A percentile compares a stretch with the other conserved stretches of the same genome.
phyloP scores from a whole-genome alignment of 2,888 invertebrate genomes.

The Noctua janthina region DNA sequence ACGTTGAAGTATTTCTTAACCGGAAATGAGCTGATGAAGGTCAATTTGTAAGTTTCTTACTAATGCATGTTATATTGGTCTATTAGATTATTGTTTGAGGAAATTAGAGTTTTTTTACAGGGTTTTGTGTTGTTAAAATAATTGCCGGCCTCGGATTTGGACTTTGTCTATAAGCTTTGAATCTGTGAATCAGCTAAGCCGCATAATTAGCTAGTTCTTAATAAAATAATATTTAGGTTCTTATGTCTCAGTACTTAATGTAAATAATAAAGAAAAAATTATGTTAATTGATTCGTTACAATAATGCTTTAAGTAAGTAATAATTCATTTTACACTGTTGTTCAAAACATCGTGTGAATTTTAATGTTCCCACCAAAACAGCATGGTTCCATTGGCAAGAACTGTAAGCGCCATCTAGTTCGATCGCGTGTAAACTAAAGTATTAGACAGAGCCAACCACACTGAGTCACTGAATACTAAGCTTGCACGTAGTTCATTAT shows the following conservation, averaged over 20 bases:
- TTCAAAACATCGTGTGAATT: not conserved
- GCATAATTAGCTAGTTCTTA: not conserved
- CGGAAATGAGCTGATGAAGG: constrained; percentile 52
- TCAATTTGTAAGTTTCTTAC: constrained; percentile 25
- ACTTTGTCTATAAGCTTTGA: not conserved
- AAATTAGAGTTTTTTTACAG: constrained; percentile 31
- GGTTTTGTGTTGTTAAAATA: constrained; percentile 20
- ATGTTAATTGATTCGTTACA: not conserved
- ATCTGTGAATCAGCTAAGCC: not conserved
- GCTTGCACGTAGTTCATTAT: constrained; percentile 17
- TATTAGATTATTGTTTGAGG: constrained; percentile 51
- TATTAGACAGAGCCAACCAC: constrained; percentile 7
- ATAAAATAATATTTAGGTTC: not conserved
- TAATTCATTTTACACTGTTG: not conserved
- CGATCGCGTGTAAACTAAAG: not conserved
- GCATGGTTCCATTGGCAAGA: not conserved
- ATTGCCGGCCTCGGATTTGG: constrained; percentile 23
- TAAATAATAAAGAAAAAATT: not conserved
- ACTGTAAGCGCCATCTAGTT: constrained; percentile 38
- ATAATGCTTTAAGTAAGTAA: not conserved
- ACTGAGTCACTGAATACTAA: not conserved
- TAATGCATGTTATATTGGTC: constrained; percentile 31
- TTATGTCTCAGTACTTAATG: not conserved
- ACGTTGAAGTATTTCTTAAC: constrained; percentile 25
- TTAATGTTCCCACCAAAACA: not conserved